Conservation (phyloP, 2,888 invertebrate genomes). For the Drosophila mercatorum region DNA sequence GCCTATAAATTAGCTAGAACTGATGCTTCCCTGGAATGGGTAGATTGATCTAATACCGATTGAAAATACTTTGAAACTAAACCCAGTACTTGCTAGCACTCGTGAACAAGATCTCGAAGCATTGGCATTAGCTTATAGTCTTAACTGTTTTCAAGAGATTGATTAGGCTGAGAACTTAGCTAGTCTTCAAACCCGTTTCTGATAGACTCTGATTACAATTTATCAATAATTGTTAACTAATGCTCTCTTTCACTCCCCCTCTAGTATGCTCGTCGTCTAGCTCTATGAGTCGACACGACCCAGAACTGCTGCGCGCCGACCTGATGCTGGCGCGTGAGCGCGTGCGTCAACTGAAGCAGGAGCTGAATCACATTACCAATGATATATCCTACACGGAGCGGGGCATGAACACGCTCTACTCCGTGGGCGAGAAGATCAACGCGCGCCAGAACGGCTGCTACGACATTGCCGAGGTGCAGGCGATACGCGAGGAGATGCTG, state of each 20-base stretch:
- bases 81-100: not conserved
- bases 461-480: slow-evolving; percentile 96
- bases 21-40: not conserved
- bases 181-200: no score
- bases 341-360: slow-evolving; percentile 94
- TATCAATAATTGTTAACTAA: not conserved
- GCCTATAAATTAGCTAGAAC: not conserved
- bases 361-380: slow-evolving; percentile 94
- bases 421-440: slow-evolving; percentile 89
- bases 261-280: slow-evolving; percentile 94
- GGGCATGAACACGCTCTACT: slow-evolving; percentile 95
- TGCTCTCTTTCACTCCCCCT: not conserved
- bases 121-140: no score
- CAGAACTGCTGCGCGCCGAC: slow-evolving; percentile 96
- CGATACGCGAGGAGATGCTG: slow-evolving; percentile 96
- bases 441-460: slow-evolving; percentile 94
- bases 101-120: not conserved
- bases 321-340: slow-evolving; percentile 95
- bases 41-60: not conserved
- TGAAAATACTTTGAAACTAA: not conserved
- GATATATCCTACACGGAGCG: slow-evolving; percentile 96
- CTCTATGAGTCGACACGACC: slow-evolving; percentile 96
- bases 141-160: no score
- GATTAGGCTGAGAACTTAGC: no score
- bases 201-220: no score